Conservation (phyloP, 2,888 invertebrate genomes). For the Chorisops tibialis region DNA sequence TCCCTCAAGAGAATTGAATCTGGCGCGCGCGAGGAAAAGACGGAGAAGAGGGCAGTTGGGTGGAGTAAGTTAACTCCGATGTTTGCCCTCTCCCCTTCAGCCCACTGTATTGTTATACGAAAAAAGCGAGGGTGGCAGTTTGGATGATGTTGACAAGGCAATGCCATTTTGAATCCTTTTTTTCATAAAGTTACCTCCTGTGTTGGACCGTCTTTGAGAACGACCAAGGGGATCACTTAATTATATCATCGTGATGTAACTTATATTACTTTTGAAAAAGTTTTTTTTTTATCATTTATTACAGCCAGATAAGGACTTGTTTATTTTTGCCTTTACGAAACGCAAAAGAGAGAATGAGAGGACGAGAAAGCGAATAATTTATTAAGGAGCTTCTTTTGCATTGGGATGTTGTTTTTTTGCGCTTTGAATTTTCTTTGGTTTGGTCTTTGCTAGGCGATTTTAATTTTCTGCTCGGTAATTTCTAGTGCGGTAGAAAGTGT, state of each 20-base stretch:
- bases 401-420: slow-evolving; percentile 22
- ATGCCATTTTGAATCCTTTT: too few species aligned
- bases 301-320: slow-evolving; percentile 32
- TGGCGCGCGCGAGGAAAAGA: too few species aligned
- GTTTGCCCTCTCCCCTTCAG: too few species aligned
- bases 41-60: too few species aligned
- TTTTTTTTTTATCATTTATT: slow-evolving; percentile 33
- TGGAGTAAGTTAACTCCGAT: too few species aligned
- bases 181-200: too few species aligned
- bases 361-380: too few species aligned
- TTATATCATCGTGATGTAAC: slow-evolving; percentile 31
- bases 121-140: too few species aligned
- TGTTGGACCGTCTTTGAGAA: too few species aligned
- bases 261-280: slow-evolving; percentile 32
- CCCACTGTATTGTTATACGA: too few species aligned
- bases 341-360: too few species aligned
- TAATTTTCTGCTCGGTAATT: slow-evolving; percentile 34
- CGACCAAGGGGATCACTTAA: slow-evolving; percentile 23
- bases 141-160: too few species aligned
- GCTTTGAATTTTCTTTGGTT: slow-evolving; percentile 26
- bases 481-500: slow-evolving; percentile 1
- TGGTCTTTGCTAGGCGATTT: slow-evolving; percentile 28
- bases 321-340: slow-evolving; percentile 20
- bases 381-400: slow-evolving; percentile 27
- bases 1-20: neutral